Evolutionary conservation across 1,140 invertebrate species (phyloP).

Genomic region (Thalassaphorura encarpata): DNA sequence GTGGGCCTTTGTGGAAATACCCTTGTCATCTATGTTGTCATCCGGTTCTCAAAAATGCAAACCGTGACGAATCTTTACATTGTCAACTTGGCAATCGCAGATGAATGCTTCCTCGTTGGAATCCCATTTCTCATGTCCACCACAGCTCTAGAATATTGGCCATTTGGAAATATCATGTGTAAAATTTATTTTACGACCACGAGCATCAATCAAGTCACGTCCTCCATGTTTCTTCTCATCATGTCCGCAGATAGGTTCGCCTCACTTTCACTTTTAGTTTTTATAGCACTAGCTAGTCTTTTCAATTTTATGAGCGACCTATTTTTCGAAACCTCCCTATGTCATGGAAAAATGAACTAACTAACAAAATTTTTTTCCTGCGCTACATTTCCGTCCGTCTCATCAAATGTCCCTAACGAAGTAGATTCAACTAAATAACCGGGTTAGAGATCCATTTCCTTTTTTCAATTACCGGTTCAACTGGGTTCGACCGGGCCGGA

Average conservation of each 20-base stretch:
- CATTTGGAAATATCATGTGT: slow-evolving; percentile 82
- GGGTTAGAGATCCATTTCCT: too few species aligned
- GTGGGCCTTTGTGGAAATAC: slow-evolving; percentile 84
- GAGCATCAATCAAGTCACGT: slow-evolving; percentile 92
- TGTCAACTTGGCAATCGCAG: slow-evolving; percentile 86
- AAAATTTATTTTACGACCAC: slow-evolving; percentile 89
- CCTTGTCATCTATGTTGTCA: slow-evolving; percentile 78
- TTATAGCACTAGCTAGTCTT: too few species aligned
- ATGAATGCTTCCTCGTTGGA: slow-evolving; percentile 84
- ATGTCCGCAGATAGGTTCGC: slow-evolving; percentile 33
- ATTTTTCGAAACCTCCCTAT: too few species aligned
- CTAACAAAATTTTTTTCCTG: too few species aligned
- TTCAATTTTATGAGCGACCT: too few species aligned
- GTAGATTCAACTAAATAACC: too few species aligned
- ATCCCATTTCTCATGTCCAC: slow-evolving; percentile 87
- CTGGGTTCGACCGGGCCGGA: too few species aligned
- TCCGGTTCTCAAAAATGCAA: slow-evolving; percentile 4
- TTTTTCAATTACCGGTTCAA: too few species aligned
- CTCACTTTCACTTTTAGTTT: too few species aligned
- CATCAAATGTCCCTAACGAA: too few species aligned
- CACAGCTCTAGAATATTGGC: slow-evolving; percentile 72
- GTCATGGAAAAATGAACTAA: too few species aligned
- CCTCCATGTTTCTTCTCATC: slow-evolving; percentile 37
- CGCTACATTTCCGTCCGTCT: too few species aligned
- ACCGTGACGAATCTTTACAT: slow-evolving; percentile 90